Evolutionary conservation across 1,140 invertebrate species (phyloP).

Genomic region (Cydia splendana): DNA sequence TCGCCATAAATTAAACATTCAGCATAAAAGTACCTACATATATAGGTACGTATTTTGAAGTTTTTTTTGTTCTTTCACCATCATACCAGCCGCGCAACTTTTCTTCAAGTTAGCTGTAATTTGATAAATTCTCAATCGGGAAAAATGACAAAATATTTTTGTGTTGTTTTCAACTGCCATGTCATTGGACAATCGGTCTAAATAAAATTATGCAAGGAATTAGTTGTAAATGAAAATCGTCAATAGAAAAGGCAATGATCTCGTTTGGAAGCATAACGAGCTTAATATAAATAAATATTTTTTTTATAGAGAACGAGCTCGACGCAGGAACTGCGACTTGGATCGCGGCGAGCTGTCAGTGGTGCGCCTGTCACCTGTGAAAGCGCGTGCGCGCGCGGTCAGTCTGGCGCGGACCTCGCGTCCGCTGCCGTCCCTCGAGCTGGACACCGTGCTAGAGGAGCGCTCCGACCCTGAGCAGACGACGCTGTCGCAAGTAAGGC

Average conservation of each 20-base stretch:
- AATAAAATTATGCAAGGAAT: neutral
- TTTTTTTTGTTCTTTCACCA: neutral
- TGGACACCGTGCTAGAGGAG: constrained; percentile 91
- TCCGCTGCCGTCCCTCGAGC: constrained; percentile 85
- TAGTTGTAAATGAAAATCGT: neutral
- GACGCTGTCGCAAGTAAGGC: constrained; percentile 56
- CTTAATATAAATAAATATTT: neutral
- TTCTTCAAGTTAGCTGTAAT: neutral
- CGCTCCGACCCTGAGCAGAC: constrained; percentile 87
- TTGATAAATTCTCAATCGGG: neutral
- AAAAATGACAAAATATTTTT: neutral
- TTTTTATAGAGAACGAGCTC: constrained; percentile 83
- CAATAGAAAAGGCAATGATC: too few relatives aligned
- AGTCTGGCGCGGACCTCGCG: constrained; percentile 84
- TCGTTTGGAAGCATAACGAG: too few relatives aligned
- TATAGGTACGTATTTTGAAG: too few relatives aligned
- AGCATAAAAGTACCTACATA: too few relatives aligned
- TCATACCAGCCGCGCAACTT: neutral
- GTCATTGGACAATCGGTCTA: neutral
- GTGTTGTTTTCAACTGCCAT: too few relatives aligned
- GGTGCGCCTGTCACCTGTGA: constrained; percentile 88
- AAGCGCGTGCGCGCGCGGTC: constrained; percentile 80
- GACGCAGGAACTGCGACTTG: constrained; percentile 87
- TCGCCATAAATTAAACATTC: too few relatives aligned
- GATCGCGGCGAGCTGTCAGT: constrained; percentile 89